A percentile compares a stretch with the other conserved stretches of the same genome.
phyloP scores from a whole-genome alignment of 2,888 invertebrate species.

The Polyommatus iphigenia region DNA sequence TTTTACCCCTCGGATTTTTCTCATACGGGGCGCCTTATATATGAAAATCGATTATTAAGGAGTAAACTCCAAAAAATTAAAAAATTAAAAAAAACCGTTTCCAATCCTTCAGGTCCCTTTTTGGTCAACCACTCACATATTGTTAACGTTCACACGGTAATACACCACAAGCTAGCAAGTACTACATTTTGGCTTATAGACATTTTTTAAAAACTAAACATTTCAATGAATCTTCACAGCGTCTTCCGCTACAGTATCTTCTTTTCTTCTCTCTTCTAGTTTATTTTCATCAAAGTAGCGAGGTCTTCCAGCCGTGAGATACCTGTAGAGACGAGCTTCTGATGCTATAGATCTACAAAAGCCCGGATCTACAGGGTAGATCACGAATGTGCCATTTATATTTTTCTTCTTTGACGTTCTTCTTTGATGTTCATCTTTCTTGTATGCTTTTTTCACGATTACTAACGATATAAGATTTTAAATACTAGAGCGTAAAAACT shows the following conservation, averaged over 20 bases:
- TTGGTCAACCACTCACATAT: too few relatives aligned
- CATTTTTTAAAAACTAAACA: too few relatives aligned
- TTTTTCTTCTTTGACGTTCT: constrained; percentile 41
- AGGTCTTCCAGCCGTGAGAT: constrained; percentile 98
- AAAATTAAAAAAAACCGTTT: too few relatives aligned
- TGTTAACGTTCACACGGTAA: too few relatives aligned
- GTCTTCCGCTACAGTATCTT: not conserved
- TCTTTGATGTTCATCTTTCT: constrained; percentile 22
- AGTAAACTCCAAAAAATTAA: too few relatives aligned
- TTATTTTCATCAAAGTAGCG: constrained; percentile 75
- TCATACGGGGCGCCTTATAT: too few relatives aligned
- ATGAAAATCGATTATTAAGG: too few relatives aligned
- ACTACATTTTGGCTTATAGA: too few relatives aligned
- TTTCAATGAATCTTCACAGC: not conserved
- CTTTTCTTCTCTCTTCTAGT: constrained; percentile 34
- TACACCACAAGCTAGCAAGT: too few relatives aligned
- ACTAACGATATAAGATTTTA: not conserved
- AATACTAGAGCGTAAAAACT: not conserved
- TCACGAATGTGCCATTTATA: constrained; percentile 93
- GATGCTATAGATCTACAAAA: constrained; percentile 97
- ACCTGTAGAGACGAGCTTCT: constrained; percentile 99
- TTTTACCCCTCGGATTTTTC: too few relatives aligned
- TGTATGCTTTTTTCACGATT: constrained; percentile 32
- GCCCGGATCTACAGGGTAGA: constrained; percentile 99
- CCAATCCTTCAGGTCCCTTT: too few relatives aligned